phyloP scores from a whole-genome alignment of 2,113 vertebrate genomes.

The Caranx ignobilis region DNA sequence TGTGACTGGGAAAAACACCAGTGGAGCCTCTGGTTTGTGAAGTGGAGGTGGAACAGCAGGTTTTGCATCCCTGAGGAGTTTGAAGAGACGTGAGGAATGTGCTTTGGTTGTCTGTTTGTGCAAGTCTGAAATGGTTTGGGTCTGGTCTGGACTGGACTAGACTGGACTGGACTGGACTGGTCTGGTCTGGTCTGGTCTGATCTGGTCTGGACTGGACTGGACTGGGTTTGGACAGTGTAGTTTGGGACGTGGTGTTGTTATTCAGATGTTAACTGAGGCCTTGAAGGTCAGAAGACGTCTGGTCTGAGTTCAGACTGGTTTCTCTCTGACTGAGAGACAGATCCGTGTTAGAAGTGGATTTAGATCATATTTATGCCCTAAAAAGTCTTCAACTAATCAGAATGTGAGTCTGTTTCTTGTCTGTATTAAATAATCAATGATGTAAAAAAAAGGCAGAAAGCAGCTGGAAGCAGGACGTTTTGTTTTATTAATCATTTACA shows the following conservation, averaged over 20 bases:
- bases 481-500: not conserved
- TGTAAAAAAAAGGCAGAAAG: not conserved
- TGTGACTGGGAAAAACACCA: constrained; percentile 23
- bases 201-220: not conserved
- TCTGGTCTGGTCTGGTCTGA: too few species aligned
- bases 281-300: not conserved
- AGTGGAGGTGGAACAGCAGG: constrained; percentile 12
- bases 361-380: not conserved
- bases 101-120: not conserved
- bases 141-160: not conserved
- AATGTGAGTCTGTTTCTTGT: too few species aligned
- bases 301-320: not conserved
- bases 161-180: too few species aligned
- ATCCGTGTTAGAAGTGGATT: not conserved
- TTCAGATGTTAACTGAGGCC: not conserved
- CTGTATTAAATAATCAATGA: too few species aligned
- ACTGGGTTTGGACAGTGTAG: not conserved
- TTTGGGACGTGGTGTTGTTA: constrained; percentile 4
- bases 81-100: constrained; percentile 1
- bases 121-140: not conserved
- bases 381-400: too few species aligned
- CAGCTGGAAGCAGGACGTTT: not conserved
- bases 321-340: not conserved
- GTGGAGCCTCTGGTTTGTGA: constrained; percentile 4
- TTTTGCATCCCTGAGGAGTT: not conserved